A percentile compares a stretch with the other conserved stretches of the same genome.
phyloP scores from a whole-genome alignment of 2,113 vertebrate genomes.

The Cheirogaleus medius region DNA sequence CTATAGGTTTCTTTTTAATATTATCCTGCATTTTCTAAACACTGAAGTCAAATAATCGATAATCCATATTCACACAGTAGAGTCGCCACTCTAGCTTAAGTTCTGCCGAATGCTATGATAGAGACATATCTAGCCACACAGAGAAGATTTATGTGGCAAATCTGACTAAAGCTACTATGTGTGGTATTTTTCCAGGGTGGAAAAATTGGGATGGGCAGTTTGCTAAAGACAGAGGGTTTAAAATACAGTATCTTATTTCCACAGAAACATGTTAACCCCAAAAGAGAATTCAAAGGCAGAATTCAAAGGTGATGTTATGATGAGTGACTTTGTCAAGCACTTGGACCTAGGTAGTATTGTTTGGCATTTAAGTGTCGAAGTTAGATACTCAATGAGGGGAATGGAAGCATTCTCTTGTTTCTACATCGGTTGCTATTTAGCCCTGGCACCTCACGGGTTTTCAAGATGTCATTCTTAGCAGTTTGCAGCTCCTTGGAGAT shows the following conservation, averaged over 20 bases:
- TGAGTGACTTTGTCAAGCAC: background rate
- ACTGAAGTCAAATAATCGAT: background rate
- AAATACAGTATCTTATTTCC: background rate
- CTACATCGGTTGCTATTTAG: background rate
- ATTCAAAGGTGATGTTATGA: background rate
- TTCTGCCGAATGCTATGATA: background rate
- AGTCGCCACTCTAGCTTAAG: background rate
- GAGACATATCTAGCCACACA: background rate
- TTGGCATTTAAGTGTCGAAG: background rate
- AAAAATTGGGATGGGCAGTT: background rate
- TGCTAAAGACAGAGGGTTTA: background rate
- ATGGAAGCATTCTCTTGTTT: background rate
- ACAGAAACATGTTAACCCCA: background rate
- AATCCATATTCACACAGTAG: background rate
- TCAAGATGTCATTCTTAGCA: background rate
- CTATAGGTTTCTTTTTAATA: background rate
- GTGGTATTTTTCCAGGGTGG: background rate
- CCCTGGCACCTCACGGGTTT: background rate
- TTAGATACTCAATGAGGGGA: too few relatives aligned
- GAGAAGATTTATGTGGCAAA: background rate
- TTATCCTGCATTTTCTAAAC: background rate
- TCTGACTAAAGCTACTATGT: background rate
- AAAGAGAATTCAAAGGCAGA: background rate
- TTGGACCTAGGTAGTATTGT: background rate
- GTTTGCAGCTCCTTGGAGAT: background rate